Percentiles rank a stretch among this genome's conserved stretches.
Conservation (phyloP, 2,888 invertebrate genomes). For the Ormyrus rosae region DNA sequence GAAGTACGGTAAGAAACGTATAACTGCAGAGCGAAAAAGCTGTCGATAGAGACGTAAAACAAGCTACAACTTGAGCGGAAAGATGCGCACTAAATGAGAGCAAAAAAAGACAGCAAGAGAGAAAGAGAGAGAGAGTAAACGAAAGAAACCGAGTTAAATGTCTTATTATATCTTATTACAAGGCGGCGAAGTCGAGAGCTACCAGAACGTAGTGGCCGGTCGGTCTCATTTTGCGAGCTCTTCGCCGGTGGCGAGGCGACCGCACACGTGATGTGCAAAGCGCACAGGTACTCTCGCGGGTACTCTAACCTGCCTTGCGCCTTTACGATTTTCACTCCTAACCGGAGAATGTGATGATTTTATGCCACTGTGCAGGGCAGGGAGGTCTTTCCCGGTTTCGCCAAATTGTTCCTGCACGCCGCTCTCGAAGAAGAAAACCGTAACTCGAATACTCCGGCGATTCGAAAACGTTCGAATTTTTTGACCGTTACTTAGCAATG, state of each 20-base stretch:
- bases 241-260: conserved; percentile 39
- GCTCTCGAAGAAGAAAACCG: too few relatives aligned
- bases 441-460: too few relatives aligned
- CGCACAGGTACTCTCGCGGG: conserved; percentile 7
- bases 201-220: conserved; percentile 19
- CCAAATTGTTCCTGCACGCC: too few relatives aligned
- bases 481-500: too few relatives aligned
- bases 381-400: too few relatives aligned
- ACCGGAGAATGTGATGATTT: too few relatives aligned
- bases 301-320: too few relatives aligned
- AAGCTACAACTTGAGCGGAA: background rate
- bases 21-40: background rate
- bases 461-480: too few relatives aligned
- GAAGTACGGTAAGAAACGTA: too few relatives aligned
- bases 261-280: background rate
- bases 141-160: conserved; percentile 46
- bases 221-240: conserved; percentile 58
- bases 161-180: conserved; percentile 54
- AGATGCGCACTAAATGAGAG: conserved; percentile 9
- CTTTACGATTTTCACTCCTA: conserved; percentile 24
- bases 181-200: conserved; percentile 38
- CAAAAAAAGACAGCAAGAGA: background rate
- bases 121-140: conserved; percentile 3
- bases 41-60: conserved; percentile 4
- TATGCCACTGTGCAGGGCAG: too few relatives aligned